phyloP scores from a whole-genome alignment of 2,888 invertebrate genomes.

The Pteria penguin region DNA sequence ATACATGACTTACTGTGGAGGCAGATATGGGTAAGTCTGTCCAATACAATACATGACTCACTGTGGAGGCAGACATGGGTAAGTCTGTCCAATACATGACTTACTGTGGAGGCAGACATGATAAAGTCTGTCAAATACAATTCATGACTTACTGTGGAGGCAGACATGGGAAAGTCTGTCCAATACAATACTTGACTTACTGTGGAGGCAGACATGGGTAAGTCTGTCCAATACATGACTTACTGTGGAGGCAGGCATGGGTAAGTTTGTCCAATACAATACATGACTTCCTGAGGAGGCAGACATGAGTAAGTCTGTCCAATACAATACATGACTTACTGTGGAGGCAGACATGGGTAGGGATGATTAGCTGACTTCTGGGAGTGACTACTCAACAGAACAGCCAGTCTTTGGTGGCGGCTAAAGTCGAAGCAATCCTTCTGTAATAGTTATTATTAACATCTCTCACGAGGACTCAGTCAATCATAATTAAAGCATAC shows the following conservation, averaged over 20 bases:
- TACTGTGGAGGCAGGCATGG: conserved; percentile 95
- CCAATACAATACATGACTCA: conserved; percentile 80
- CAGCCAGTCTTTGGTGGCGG: conserved; percentile 88
- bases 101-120: no score
- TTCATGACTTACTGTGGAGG: conserved; percentile 24
- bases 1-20: no score
- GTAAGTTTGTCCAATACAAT: conserved; percentile 89
- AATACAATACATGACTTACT: neutral
- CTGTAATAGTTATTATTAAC: conserved; percentile 51
- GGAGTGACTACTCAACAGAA: conserved; percentile 90
- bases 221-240: conserved; percentile 64
- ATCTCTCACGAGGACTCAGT: no score
- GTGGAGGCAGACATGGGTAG: conserved; percentile 21
- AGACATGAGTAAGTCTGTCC: neutral
- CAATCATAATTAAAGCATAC: no score
- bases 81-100: no score
- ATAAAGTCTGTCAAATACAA: neutral
- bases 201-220: no score
- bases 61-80: neutral
- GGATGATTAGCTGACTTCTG: conserved; percentile 35
- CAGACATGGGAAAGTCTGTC: conserved; percentile 26
- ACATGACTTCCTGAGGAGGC: neutral
- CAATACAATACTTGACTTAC: no score
- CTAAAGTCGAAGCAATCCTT: conserved; percentile 79
- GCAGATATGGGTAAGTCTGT: conserved; percentile 92